A percentile compares a stretch with the other conserved stretches of the same genome.
Conservation (phyloP, 2,797 vertebrate species). For the Ceryle rudis region DNA sequence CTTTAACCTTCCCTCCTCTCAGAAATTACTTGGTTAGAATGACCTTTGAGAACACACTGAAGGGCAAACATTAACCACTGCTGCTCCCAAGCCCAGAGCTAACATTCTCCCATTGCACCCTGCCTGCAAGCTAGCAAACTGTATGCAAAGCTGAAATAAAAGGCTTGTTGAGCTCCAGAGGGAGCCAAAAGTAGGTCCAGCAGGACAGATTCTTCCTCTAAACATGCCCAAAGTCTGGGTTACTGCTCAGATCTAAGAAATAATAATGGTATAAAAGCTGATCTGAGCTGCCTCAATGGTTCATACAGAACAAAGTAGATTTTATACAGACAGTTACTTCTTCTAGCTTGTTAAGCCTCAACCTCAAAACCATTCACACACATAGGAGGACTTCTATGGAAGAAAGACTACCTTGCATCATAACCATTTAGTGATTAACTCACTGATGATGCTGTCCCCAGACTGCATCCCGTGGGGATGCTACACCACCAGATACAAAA, state of each 20-base stretch:
- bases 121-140: neutral
- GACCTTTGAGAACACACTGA: slow-evolving; percentile 7
- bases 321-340: neutral
- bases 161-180: neutral
- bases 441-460: neutral
- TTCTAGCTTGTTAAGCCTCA: neutral
- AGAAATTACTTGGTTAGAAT: neutral
- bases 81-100: neutral
- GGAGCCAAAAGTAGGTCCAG: neutral
- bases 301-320: neutral
- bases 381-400: neutral
- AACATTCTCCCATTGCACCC: neutral
- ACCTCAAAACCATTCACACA: neutral
- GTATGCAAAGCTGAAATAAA: neutral
- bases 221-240: neutral
- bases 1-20: slow-evolving; percentile 13
- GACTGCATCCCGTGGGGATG: neutral
- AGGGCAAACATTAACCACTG: slow-evolving; percentile 17
- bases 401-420: neutral
- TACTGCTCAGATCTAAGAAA: neutral
- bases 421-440: neutral
- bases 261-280: neutral
- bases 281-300: neutral
- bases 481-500: neutral
- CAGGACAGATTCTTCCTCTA: neutral